phyloP scores from a whole-genome alignment of 2,888 invertebrate genomes.

The Malthinus flaveolus region DNA sequence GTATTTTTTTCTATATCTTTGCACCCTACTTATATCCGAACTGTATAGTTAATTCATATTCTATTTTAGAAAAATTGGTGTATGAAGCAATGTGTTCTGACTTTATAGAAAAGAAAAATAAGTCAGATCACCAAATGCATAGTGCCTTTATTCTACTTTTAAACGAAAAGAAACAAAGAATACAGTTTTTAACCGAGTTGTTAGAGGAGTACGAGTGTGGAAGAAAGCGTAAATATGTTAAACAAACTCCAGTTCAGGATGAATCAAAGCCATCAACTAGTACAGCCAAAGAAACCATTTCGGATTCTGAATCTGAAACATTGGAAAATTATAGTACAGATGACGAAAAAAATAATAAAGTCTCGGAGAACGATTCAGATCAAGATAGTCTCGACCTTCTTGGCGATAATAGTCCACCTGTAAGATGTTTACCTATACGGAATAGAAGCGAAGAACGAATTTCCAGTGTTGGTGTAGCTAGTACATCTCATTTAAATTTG shows the following conservation, averaged over 20 bases:
- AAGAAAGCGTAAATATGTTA: conserved; percentile 13
- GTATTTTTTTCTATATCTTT: too few relatives aligned
- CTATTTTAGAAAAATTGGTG: conserved; percentile 24
- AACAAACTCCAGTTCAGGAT: not conserved
- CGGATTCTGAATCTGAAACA: conserved; percentile 34
- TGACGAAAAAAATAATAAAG: conserved; percentile 25
- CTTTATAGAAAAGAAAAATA: conserved; percentile 28
- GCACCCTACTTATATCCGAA: too few relatives aligned
- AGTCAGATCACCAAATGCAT: conserved; percentile 41
- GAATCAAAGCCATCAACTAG: conserved; percentile 28
- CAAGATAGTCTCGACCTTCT: conserved; percentile 30
- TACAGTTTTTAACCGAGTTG: conserved; percentile 47
- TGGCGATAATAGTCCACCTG: conserved; percentile 23
- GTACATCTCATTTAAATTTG: conserved; percentile 4
- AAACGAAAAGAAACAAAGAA: conserved; percentile 50
- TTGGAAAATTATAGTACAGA: conserved; percentile 33
- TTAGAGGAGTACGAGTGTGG: conserved; percentile 40
- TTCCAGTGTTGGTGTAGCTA: not conserved
- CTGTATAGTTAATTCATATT: too few relatives aligned
- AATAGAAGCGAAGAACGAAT: conserved; percentile 16
- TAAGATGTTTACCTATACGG: conserved; percentile 36
- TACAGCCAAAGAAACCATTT: conserved; percentile 25
- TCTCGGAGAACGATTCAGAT: not conserved
- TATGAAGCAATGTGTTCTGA: conserved; percentile 27
- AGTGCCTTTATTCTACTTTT: conserved; percentile 45